Conservation (phyloP, 1,140 invertebrate species). For the Leptoteleia sp. region DNA sequence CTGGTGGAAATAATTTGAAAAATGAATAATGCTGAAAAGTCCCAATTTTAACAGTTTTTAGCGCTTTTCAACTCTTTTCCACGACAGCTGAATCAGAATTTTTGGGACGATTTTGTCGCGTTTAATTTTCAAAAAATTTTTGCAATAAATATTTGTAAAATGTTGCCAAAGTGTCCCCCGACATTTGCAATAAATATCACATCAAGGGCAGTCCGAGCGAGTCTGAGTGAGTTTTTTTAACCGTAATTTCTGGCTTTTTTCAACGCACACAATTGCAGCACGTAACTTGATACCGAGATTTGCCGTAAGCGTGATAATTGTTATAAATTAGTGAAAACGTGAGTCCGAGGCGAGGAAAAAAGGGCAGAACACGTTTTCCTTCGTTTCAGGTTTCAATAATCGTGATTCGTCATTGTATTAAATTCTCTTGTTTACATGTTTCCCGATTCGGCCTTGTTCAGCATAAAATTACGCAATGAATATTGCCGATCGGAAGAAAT, state of each 20-base stretch:
- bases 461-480: slow-evolving; percentile 34
- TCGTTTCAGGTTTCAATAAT: slow-evolving; percentile 56
- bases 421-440: slow-evolving; percentile 59
- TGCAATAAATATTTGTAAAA: too few species aligned
- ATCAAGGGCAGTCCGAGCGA: not conserved
- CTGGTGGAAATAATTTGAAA: too few species aligned
- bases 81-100: too few species aligned
- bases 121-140: too few species aligned
- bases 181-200: too few species aligned
- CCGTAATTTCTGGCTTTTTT: not conserved
- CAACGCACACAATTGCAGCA: not conserved
- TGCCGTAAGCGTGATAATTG: slow-evolving; percentile 26
- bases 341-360: slow-evolving; percentile 21
- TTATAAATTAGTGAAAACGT: slow-evolving; percentile 50
- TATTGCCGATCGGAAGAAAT: slow-evolving; percentile 36
- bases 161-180: too few species aligned
- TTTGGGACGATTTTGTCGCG: too few species aligned
- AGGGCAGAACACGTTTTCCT: slow-evolving; percentile 39
- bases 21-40: too few species aligned
- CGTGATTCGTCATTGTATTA: slow-evolving; percentile 57
- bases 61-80: too few species aligned
- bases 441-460: slow-evolving; percentile 36
- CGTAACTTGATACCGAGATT: slow-evolving; percentile 35
- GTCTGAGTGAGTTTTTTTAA: not conserved
- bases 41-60: too few species aligned